Percentiles rank a stretch among this genome's conserved stretches.
Conservation (phyloP, 2,888 invertebrate species). For the Smittia sp. region DNA sequence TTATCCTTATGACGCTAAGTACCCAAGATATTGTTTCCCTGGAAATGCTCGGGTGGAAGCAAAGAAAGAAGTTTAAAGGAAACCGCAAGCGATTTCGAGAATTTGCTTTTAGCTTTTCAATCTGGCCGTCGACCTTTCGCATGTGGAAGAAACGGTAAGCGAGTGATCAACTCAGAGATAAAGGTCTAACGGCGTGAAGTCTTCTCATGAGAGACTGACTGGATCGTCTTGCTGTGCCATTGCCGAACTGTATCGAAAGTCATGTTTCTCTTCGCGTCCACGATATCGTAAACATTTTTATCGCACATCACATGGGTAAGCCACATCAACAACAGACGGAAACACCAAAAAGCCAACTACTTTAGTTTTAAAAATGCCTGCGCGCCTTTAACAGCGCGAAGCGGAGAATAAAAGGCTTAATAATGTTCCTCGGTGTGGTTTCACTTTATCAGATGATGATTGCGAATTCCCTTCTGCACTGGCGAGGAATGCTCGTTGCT, state of each 20-base stretch:
- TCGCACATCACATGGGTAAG: neutral
- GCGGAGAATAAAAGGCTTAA: slow-evolving; percentile 6
- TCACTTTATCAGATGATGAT: slow-evolving; percentile 31
- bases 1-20: slow-evolving; percentile 30
- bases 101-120: neutral
- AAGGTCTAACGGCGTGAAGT: too few relatives aligned
- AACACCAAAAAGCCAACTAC: slow-evolving; percentile 26
- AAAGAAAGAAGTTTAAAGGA: slow-evolving; percentile 1
- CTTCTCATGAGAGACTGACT: too few relatives aligned
- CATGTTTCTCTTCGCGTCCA: slow-evolving; percentile 6
- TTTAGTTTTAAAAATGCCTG: slow-evolving; percentile 19
- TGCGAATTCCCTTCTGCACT: neutral
- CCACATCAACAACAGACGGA: neutral
- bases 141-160: too few relatives aligned
- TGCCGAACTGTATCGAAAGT: neutral
- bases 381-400: neutral
- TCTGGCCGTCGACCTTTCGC: neutral
- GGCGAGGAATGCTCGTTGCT: neutral
- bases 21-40: slow-evolving; percentile 13
- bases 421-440: slow-evolving; percentile 15
- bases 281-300: slow-evolving; percentile 21
- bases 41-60: slow-evolving; percentile 8
- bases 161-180: too few relatives aligned
- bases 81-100: slow-evolving; percentile 11
- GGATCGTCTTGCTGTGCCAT: neutral